Conservation (phyloP, 2,797 vertebrate species). For the Pterois miles region DNA sequence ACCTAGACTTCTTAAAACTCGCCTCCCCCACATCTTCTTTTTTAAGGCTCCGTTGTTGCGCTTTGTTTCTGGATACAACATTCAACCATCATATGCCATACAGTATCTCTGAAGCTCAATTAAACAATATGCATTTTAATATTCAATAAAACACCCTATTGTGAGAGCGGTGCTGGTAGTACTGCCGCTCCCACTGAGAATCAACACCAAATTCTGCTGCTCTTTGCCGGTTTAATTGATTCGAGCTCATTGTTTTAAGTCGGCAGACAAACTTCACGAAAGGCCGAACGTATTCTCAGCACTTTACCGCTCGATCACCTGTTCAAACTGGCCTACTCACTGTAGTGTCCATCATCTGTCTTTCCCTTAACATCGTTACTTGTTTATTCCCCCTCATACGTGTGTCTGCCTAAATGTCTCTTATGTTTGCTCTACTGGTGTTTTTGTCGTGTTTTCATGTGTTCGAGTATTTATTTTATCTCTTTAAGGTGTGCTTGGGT, state of each 20-base stretch:
- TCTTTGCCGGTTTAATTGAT: not conserved
- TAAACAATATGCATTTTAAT: not conserved
- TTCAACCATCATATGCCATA: not conserved
- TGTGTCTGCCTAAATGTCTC: too few species aligned
- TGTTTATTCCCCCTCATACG: too few species aligned
- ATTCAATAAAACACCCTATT: not conserved
- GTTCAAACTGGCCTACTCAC: too few species aligned
- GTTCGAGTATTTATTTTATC: too few species aligned
- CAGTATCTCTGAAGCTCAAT: not conserved
- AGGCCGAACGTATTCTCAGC: not conserved
- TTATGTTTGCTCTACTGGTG: too few species aligned
- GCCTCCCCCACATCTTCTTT: not conserved
- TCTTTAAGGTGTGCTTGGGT: too few species aligned
- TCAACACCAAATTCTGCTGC: not conserved
- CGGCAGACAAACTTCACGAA: not conserved
- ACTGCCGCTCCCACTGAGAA: not conserved
- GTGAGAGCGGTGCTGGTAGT: not conserved
- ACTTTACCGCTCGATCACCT: not conserved
- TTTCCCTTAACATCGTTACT: too few species aligned
- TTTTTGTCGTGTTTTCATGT: too few species aligned
- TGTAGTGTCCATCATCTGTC: too few species aligned
- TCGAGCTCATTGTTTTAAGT: not conserved
- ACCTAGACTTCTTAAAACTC: constrained; percentile 17
- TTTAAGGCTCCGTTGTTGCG: not conserved
- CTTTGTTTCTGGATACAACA: not conserved